Base-by-base conservation (phyloP, 2,113 vertebrate species). In the Forbesichthys papilliferus region DNA sequence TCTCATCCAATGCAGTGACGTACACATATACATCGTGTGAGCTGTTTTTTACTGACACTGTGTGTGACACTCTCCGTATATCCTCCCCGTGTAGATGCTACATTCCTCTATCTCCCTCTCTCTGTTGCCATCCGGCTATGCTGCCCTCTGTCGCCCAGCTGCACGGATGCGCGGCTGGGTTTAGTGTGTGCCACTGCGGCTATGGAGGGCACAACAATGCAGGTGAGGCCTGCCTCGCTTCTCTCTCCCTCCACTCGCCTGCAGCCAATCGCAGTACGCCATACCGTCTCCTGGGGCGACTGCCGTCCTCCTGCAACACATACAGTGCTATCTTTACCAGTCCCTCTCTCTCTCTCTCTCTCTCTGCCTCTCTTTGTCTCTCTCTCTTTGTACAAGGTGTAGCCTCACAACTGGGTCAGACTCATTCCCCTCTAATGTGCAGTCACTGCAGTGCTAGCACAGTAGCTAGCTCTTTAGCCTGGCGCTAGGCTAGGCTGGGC, bases 371-470 rank as follows among this genome's bases (percentile, higher is more conserved):
- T 69, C 71, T 84, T 75, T 81, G 10, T 55, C 3, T 16, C 27
- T 33, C 64, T 63, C 82, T 82, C 75, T 82, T 70, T 84, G 36
- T 42, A 42, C 36, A 42, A 5, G 36, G 36, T 42, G 36, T 85
- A 81, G 65, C 75, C 74, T 87, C 84, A 86, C 87, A 93, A 92
- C 84, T 92, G 88, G 90, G 92, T 92, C 91, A 91, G 73, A 81
- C 73, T 75, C 75, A 81, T 9, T 9, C 18, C n/a, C 3, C 56
- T 69, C 55, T 77, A 84, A 68, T 85, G 71, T 79, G 77, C 83
- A 80, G 83, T 77, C 79, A 75, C 80, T 66, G 69, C 78, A 66
- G 58, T 68, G 58, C 61, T 52, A 83, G 74, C 58, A 71, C 83
- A 64, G 63, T 66, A 73, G 71, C 61, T 61, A 75, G 61, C 56